Evolutionary conservation across 2,797 vertebrate genomes (phyloP).

Genomic region (Fistularia tabacaria): DNA sequence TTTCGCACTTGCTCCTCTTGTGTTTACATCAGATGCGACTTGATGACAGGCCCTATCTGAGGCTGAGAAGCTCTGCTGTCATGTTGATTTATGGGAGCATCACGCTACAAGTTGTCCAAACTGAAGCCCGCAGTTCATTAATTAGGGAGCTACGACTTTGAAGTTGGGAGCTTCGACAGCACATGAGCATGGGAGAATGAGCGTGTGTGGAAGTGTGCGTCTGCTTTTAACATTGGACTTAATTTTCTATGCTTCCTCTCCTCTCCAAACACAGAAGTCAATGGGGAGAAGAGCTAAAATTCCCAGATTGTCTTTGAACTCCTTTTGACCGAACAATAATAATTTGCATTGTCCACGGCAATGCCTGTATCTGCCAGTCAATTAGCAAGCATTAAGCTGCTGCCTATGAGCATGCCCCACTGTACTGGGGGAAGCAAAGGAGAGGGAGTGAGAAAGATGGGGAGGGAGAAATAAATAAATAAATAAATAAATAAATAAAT

Average conservation of each 20-base stretch:
- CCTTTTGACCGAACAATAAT: conserved; percentile 96
- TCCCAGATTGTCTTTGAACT: conserved; percentile 95
- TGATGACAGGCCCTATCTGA: conserved; percentile 97
- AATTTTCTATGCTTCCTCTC: conserved; percentile 71
- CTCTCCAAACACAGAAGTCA: conserved; percentile 82
- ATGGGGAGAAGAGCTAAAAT: conserved; percentile 79
- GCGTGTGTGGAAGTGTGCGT: conserved; percentile 18
- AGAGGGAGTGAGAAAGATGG: conserved; percentile 18
- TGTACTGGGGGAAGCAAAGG: conserved; percentile 68
- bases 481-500: too few species aligned
- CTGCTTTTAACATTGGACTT: conserved; percentile 85
- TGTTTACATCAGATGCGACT: conserved; percentile 98
- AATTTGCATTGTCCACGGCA: conserved; percentile 94
- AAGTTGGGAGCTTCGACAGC: conserved; percentile 81
- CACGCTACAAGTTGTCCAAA: conserved; percentile 99
- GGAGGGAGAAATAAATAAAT: neutral
- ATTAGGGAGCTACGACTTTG: conserved; percentile 99
- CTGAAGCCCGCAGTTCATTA: conserved; percentile 99
- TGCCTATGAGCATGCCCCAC: conserved; percentile 85
- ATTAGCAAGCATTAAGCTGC: conserved; percentile 92
- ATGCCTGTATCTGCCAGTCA: conserved; percentile 91
- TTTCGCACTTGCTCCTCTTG: conserved; percentile 78
- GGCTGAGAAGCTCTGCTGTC: conserved; percentile 93
- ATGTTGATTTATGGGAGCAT: conserved; percentile 99
- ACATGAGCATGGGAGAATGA: conserved; percentile 63